These are phyloP conservation scores for Scaptodrosophila lebanonensis DNA, from an alignment of 1,140 invertebrate genomes.

Conservation along the genomic window DNA sequence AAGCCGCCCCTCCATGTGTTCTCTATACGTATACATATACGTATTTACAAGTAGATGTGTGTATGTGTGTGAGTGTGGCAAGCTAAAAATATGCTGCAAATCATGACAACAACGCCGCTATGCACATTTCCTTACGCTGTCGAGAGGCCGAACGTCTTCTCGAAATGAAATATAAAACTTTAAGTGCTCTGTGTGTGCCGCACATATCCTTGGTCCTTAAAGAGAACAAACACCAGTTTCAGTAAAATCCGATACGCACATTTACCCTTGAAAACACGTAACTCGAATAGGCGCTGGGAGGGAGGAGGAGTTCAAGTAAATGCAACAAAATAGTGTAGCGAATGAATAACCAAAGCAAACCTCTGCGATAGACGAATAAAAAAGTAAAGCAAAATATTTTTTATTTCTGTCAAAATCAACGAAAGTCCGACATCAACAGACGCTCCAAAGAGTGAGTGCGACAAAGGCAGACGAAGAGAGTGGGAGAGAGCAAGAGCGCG, in stretches of 20 bases:
- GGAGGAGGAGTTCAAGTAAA: neutral
- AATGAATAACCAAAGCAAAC: neutral
- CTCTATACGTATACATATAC: slow-evolving; percentile 17
- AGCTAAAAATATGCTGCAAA: neutral
- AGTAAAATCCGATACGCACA: slow-evolving; percentile 53
- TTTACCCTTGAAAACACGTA: slow-evolving; percentile 64
- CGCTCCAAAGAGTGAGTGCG: slow-evolving; percentile 18
- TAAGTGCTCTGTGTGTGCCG: slow-evolving; percentile 9
- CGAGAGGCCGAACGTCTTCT: no score
- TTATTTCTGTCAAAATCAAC: neutral
- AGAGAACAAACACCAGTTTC: no score
- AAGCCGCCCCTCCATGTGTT: slow-evolving; percentile 10
- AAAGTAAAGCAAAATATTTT: slow-evolving; percentile 49
- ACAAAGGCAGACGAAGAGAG: slow-evolving; percentile 7
- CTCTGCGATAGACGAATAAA: slow-evolving; percentile 37
- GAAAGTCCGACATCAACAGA: slow-evolving; percentile 45
- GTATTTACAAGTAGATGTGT: neutral
- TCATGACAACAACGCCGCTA: no score
- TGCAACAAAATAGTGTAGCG: neutral
- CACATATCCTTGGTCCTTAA: slow-evolving; percentile 28
- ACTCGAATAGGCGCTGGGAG: neutral
- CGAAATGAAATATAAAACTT: neutral
- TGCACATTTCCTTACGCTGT: no score
- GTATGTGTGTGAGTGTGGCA: neutral
- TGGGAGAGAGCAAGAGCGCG: slow-evolving; percentile 19